Evolutionary conservation across 1,140 invertebrate genomes (phyloP).

Genomic region (Monochamus saltuarius): DNA sequence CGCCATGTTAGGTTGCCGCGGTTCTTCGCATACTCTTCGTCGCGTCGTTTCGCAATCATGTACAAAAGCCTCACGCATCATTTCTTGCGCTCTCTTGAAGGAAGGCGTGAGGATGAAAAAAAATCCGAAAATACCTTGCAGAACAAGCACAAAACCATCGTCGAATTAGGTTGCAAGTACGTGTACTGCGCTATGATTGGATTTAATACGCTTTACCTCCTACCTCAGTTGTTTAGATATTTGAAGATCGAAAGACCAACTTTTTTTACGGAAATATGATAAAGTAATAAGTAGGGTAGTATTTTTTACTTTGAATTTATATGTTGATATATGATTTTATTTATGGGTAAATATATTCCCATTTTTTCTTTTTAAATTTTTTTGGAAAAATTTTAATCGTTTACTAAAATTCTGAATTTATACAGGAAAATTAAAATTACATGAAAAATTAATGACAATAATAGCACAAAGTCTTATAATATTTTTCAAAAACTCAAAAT

Average conservation of each 20-base stretch:
- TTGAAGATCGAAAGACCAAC: slow-evolving; percentile 76
- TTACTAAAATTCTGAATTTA: no score
- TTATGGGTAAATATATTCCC: no score
- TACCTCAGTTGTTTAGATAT: slow-evolving; percentile 75
- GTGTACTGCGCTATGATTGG: slow-evolving; percentile 75
- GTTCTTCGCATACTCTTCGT: slow-evolving; percentile 71
- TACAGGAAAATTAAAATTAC: no score
- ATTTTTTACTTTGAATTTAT: no score
- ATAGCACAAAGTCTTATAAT: no score
- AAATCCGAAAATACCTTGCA: slow-evolving; percentile 63
- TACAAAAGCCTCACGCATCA: slow-evolving; percentile 71
- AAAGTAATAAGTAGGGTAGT: no score
- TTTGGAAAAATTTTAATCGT: no score
- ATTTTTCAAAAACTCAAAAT: no score
- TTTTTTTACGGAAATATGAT: slow-evolving; percentile 82
- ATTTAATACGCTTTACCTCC: slow-evolving; percentile 72
- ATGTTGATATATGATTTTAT: no score
- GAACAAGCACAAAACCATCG: slow-evolving; percentile 68
- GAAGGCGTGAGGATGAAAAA: slow-evolving; percentile 62
- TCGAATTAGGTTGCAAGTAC: slow-evolving; percentile 82
- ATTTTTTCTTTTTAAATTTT: no score
- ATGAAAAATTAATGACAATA: no score
- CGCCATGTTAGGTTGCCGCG: slow-evolving; percentile 72
- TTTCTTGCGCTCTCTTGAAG: slow-evolving; percentile 66
- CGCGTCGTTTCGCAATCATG: slow-evolving; percentile 68